phyloP scores from a whole-genome alignment of 2,113 vertebrate species.

The Procavia capensis region DNA sequence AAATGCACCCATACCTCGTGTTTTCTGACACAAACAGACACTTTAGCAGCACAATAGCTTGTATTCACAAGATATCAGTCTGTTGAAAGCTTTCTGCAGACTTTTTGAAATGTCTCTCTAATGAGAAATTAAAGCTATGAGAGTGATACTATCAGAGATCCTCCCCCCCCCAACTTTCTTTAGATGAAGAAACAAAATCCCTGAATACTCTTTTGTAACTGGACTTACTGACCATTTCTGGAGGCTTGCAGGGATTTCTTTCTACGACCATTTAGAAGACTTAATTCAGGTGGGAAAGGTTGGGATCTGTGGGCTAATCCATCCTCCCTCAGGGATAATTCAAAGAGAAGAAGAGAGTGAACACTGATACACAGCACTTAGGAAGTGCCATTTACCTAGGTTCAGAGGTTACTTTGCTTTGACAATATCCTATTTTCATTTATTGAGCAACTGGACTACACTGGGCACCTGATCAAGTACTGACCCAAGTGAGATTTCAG shows the following conservation, averaged over 20 bases:
- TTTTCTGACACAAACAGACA: constrained; percentile 83
- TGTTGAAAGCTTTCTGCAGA: constrained; percentile 81
- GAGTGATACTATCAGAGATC: constrained; percentile 81
- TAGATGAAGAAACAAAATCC: constrained; percentile 84
- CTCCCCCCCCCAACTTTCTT: constrained; percentile 62
- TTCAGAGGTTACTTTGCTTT: neutral
- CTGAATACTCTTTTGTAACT: constrained; percentile 85
- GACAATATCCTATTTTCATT: constrained; percentile 40
- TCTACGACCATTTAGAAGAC: constrained; percentile 72
- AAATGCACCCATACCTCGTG: constrained; percentile 44
- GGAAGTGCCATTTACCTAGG: neutral
- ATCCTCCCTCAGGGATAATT: constrained; percentile 52
- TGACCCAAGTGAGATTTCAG: constrained; percentile 28
- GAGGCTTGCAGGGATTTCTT: constrained; percentile 72
- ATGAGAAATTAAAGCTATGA: constrained; percentile 86
- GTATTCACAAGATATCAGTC: constrained; percentile 82
- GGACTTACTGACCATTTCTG: constrained; percentile 70
- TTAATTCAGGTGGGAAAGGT: constrained; percentile 73
- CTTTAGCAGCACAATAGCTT: constrained; percentile 83
- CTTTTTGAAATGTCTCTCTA: constrained; percentile 80
- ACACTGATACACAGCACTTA: neutral
- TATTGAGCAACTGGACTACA: constrained; percentile 1
- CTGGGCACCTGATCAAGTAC: neutral
- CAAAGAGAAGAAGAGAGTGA: constrained; percentile 77
- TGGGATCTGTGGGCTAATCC: constrained; percentile 78